Conservation (phyloP, 2,113 vertebrate species). For the Toxostoma redivivum region DNA sequence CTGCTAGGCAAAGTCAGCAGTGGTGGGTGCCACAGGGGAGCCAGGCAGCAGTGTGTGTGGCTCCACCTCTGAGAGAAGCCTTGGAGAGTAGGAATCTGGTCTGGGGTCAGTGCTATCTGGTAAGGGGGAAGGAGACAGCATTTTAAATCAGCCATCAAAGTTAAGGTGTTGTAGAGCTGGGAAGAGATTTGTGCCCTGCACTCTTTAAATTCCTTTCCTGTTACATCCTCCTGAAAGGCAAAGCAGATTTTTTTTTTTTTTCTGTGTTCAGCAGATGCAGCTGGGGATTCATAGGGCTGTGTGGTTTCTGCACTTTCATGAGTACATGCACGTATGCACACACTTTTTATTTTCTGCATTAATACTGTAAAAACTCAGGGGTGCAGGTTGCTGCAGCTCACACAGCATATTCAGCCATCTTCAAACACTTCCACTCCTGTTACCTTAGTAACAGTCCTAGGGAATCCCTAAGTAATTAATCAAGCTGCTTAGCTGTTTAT, state of each 20-base stretch:
- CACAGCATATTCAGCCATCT: not conserved
- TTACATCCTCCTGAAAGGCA: not conserved
- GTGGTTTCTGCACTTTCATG: not conserved
- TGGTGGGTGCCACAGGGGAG: no score
- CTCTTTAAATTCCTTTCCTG: not conserved
- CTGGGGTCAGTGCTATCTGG: not conserved
- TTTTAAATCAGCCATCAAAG: not conserved
- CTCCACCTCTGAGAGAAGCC: not conserved
- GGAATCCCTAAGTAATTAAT: conserved; percentile 51
- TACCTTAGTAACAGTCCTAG: conserved; percentile 41
- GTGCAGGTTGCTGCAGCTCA: not conserved
- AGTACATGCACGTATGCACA: not conserved
- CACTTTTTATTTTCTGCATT: not conserved
- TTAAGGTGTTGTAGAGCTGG: not conserved
- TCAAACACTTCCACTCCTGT: not conserved
- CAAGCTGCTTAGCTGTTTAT: not conserved
- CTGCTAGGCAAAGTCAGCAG: not conserved
- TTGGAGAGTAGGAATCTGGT: not conserved
- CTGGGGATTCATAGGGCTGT: not conserved
- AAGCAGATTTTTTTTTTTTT: not conserved
- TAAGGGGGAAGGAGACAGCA: not conserved
- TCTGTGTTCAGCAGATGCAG: not conserved
- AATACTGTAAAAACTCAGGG: not conserved
- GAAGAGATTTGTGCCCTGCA: not conserved
- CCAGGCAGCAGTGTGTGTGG: not conserved